Evolutionary conservation across 2,888 invertebrate species (phyloP), one percentile per base, ranked within the genome.

Genomic region (Tinea trinotella): DNA sequence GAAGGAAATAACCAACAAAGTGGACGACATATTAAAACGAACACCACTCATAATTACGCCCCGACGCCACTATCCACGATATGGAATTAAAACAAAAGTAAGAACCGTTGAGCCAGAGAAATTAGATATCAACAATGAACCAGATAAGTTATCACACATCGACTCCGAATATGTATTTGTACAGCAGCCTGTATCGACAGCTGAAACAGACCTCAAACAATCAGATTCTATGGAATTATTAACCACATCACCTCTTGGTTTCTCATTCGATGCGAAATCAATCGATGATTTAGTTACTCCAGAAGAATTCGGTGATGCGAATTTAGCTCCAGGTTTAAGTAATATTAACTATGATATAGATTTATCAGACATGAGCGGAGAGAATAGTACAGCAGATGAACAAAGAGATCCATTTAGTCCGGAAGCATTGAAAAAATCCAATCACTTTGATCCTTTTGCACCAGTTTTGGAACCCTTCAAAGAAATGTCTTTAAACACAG

Each of bases 321-420:
- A 88, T 56, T 74, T 89, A 30, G 82, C 87, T 0, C 87, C 90
- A 10, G 90, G 90, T 0, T 69, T 93, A 19, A 89, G 90, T 18
- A 90, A 91, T 63, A 89, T 93, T 10, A 92, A 92, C 68, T 93
- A 93, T 59, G 93, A 93, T 61, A 92, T 93, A 55, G 92, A 93
- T 69, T 77, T 92, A 56, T 92, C 92, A 2, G 93, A 93, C 70
- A 77, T 91, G 36, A 92, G 92, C 62, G 91, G 88, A 0, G 93
- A 93, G 6, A 92, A 92, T 64, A 92, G 92, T 60, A 78, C 89
- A 18, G 89, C 90, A 0, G 92, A 92, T 5, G 84, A 83, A 0
- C 75, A 78, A 9, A 87, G 68, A 56, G 89, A 89, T 63, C 88
- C 88, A 0, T 89, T 89, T 60, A 88, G 88, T 61, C 89, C 89